A percentile compares a stretch with the other conserved stretches of the same genome.
These are phyloP conservation scores for Drosophila mayri DNA, from an alignment of 1,140 invertebrate species.

Conservation along the genomic window DNA sequence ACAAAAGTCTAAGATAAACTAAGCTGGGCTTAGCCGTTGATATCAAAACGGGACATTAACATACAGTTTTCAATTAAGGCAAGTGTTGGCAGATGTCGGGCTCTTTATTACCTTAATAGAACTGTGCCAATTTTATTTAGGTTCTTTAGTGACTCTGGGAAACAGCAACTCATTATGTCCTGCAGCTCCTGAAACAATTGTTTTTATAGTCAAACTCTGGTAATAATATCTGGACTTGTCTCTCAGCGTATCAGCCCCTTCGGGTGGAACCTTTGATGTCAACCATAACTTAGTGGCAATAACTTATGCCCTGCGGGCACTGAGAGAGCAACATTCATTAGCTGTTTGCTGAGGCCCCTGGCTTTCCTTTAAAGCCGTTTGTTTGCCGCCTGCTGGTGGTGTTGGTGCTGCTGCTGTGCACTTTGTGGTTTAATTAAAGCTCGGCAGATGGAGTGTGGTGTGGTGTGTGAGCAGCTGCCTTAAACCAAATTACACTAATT, in stretches of 20 bases:
- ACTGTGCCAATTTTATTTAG: neutral
- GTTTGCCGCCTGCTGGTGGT: conserved; percentile 25
- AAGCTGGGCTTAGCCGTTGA: conserved; percentile 30
- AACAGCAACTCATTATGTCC: neutral
- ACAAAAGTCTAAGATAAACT: conserved; percentile 25
- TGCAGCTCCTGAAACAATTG: neutral
- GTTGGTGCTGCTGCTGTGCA: conserved; percentile 33
- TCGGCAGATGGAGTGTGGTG: neutral
- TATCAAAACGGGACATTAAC: conserved; percentile 28
- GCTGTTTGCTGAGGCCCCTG: conserved; percentile 38
- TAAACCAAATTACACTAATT: conserved; percentile 69
- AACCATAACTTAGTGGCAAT: conserved; percentile 30
- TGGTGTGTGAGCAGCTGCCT: conserved; percentile 42
- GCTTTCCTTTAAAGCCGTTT: conserved; percentile 51
- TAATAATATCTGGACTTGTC: too few relatives aligned
- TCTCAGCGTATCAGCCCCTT: neutral
- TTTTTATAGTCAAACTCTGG: too few relatives aligned
- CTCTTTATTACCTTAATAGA: neutral
- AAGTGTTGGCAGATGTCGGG: neutral
- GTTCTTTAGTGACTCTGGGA: neutral
- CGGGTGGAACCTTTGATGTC: conserved; percentile 25
- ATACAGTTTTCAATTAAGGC: conserved; percentile 41
- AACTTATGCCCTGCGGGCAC: conserved; percentile 22
- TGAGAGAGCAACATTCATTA: conserved; percentile 37
- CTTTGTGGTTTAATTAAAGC: conserved; percentile 65